Evolutionary conservation across 2,888 invertebrate genomes (phyloP), one percentile per base, ranked within the genome.

Genomic region (Apodemia mormo): DNA sequence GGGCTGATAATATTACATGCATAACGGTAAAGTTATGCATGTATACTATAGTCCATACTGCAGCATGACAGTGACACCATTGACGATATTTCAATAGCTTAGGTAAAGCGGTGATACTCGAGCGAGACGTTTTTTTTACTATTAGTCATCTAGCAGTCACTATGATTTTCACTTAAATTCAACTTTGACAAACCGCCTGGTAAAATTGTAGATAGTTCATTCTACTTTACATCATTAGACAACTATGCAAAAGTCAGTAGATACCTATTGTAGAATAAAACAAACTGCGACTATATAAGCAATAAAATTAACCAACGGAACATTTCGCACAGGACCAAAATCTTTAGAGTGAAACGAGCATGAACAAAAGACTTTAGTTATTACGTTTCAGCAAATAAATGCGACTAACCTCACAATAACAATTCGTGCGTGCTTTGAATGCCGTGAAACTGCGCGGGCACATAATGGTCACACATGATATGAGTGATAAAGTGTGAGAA

Each of bases 371-470:
- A 8, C 52, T 52, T 52, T 52, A 52, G 52, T 52, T 52, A 52
- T 52, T 52, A 52, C 14, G 52, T 52, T 61, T 61, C 14, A 61
- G 33, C 30, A 30, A 61, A 61, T 30, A 61, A 61, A 61, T 30
- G 61, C 30, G 61, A 33, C 61, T 61, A 61, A 61, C 61, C 61
- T 30, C 58, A 29, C 58, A 58, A 58, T 58, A 30, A 58, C 58
- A 58, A 12, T 58, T 58, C 58, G 58, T 58, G 58, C 58, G 58
- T 58, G 58, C 29, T 58, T 58, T 58, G 29, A 58, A 58, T 58
- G 58, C 58, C 58, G 58, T 58, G 58, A 58, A 58, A 58, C 58
- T 58, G 58, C 58, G 30, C 58, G 10, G 30, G 30, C 58, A 30
- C 58, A 58, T 30, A 58, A 58, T 58, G 58, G 58, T 30, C 58